Evolutionary conservation across 2,113 vertebrate species (phyloP), one percentile per base, ranked within the genome.

Genomic region (Aphyosemion australe): DNA sequence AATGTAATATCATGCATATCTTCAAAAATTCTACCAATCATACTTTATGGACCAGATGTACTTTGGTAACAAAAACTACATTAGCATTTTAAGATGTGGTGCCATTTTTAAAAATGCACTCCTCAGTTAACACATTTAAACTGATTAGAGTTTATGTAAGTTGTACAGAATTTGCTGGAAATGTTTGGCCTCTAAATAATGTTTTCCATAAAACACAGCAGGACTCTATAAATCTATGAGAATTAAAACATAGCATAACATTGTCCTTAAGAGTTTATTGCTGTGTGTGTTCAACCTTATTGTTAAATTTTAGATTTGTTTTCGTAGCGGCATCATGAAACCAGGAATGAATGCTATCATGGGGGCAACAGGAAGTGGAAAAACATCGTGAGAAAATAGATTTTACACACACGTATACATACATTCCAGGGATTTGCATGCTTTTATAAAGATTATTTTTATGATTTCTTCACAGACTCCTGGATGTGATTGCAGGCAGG

Each of bases 291-390:
- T 7, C 8, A 31, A 52, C 7, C 3, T 16, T 32, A 43, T 43
- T 19, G 39, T 9, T n/a, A 12, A n/a, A 11, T 4, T 20, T 15
- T 12, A 43, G 2, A n/a, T 1, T 5, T 37, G 19, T 42, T 39
- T 13, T 78, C 83, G 51, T 74, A 94, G 93, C 80, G 93, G 93
- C 32, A 90, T 94, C 69, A 90, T 94, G 91, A 93, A 79, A 80
- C 91, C 92, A 0, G 93, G 94, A 14, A 90, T 94, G 85, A 94
- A 94, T 31, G 94, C 94, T 1, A 93, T 94, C 69, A 91, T 94
- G 90, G 93, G 93, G 0, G 89, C 93, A 26, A 94, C 93, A 2
- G 93, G 94, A 78, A 94, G 92, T 26, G 94, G 93, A 4, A 94
- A 94, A 88, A 94, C 94, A 76, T 94, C 91, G 93, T 94, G 88